Evolutionary conservation across 2,113 vertebrate genomes (phyloP).

Genomic region (Eleginops maclovinus): DNA sequence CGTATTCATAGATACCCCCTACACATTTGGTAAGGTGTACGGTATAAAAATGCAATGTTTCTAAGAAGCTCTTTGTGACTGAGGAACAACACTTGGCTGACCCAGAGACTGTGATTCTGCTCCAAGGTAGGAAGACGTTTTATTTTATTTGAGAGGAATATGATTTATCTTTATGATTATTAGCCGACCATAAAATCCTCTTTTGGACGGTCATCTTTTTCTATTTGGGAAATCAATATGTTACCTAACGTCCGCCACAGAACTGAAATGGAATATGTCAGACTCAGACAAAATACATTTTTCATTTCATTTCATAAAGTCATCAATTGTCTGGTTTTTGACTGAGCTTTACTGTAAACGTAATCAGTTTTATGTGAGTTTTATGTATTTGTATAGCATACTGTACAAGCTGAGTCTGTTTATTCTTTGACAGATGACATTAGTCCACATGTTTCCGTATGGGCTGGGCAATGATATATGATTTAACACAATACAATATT

Average conservation of each 20-base stretch:
- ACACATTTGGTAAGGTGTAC: background rate
- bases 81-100: background rate
- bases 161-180: background rate
- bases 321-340: no score
- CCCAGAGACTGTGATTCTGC: background rate
- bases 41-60: background rate
- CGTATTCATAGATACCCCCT: background rate
- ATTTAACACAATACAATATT: no score
- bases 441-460: no score
- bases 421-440: no score
- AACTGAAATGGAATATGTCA: background rate
- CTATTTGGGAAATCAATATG: background rate
- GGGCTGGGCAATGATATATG: no score
- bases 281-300: background rate
- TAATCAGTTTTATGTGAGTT: background rate
- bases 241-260: background rate
- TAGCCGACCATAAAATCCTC: background rate
- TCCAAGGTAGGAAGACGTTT: slow-evolving; percentile 48
- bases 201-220: background rate
- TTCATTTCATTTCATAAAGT: background rate
- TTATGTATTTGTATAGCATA: background rate
- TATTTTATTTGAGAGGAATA: background rate
- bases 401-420: background rate
- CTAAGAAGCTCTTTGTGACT: background rate
- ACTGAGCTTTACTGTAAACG: background rate